A percentile compares a stretch with the other conserved stretches of the same genome.
Conservation (phyloP, 35 echinoderm and acorn worm genomes). For the Eucidaris tribuloides region DNA sequence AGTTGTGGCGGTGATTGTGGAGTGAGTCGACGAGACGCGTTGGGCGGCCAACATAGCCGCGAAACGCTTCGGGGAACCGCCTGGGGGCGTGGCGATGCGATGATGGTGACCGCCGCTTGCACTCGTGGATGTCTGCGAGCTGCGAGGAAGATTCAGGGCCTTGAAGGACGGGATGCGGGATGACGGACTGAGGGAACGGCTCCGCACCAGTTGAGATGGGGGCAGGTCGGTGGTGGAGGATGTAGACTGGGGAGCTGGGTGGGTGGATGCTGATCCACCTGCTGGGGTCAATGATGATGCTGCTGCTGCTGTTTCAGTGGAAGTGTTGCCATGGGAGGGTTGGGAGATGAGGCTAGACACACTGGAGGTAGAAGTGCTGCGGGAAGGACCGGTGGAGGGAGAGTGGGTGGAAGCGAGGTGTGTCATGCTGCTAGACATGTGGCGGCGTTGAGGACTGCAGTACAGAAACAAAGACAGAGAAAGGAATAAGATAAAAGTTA, state of each 20-base stretch:
- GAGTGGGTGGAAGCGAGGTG: not conserved
- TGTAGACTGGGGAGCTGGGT: slow-evolving; percentile 29
- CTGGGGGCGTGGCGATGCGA: not conserved
- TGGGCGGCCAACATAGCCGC: not conserved
- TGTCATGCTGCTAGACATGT: not conserved
- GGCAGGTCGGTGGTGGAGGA: slow-evolving; percentile 20
- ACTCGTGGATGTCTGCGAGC: no score
- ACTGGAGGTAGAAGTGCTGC: slow-evolving; percentile 17
- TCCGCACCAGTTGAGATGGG: slow-evolving; percentile 29
- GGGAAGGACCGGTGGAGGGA: not conserved
- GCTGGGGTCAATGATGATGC: not conserved
- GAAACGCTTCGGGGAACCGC: slow-evolving; percentile 8
- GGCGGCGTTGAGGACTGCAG: not conserved
- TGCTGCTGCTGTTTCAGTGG: no score
- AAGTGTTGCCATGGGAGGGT: no score
- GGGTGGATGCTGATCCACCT: slow-evolving; percentile 2
- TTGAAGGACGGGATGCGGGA: slow-evolving; percentile 50
- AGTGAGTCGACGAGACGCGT: not conserved
- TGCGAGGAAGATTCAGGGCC: slow-evolving; percentile 1
- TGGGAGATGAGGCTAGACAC: not conserved
- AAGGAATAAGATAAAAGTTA: no score
- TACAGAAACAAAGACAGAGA: no score
- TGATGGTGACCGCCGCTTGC: not conserved
- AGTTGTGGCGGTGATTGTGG: no score
- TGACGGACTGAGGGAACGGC: slow-evolving; percentile 51